phyloP scores from a whole-genome alignment of 1,140 invertebrate species.

The Diabrotica undecimpunctata region DNA sequence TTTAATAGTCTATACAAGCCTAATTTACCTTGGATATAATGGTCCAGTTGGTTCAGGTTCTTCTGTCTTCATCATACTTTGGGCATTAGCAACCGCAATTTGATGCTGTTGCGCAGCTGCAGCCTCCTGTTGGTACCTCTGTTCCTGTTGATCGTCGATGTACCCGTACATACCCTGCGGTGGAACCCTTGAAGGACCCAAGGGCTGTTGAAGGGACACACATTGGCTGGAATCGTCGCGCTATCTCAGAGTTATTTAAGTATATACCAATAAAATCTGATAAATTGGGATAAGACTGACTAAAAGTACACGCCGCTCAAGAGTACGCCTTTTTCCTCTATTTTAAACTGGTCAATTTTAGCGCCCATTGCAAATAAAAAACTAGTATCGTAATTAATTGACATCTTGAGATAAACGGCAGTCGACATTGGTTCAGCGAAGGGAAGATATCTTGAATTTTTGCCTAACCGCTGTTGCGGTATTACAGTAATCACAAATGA shows the following conservation, averaged over 20 bases:
- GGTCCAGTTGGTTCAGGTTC: conserved; percentile 55
- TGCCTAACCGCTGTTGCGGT: no score
- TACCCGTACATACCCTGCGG: conserved; percentile 52
- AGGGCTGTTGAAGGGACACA: conserved; percentile 56
- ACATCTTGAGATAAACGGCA: no score
- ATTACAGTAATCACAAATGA: no score
- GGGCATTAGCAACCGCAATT: conserved; percentile 54
- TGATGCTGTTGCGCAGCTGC: conserved; percentile 58
- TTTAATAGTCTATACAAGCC: conserved; percentile 1
- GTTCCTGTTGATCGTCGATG: conserved; percentile 54
- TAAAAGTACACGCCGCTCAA: no score
- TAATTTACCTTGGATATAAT: conserved; percentile 64
- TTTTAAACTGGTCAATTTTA: no score
- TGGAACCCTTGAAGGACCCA: conserved; percentile 54
- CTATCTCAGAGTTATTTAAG: conserved; percentile 35
- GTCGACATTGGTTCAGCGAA: no score
- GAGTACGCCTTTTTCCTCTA: no score
- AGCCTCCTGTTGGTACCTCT: conserved; percentile 60
- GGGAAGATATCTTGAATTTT: no score
- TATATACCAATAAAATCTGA: background rate
- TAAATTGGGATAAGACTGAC: no score
- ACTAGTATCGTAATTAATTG: no score
- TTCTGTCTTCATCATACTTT: conserved; percentile 63
- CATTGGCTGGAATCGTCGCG: conserved; percentile 52
- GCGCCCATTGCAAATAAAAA: no score